A percentile compares a stretch with the other conserved stretches of the same genome.
These are phyloP conservation scores for Bos taurus DNA, from an alignment of 2,113 vertebrate species.

Conservation along the genomic window ARS-UCD2.0 NC_037338.1:44718001-44718500, in stretches of 20 bases:
- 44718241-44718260: neutral
- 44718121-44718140: neutral
- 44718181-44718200: neutral
- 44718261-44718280: neutral
- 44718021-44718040: neutral
- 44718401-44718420: constrained; percentile 35
- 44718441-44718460: constrained; percentile 89
- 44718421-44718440: constrained; percentile 52
- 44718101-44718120: neutral
- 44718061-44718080: neutral
- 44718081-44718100: neutral
- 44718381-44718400: constrained; percentile 45
- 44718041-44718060: neutral
- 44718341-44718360: neutral
- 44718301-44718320: neutral
- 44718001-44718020: neutral
- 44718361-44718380: constrained; percentile 5
- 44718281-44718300: neutral
- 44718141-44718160: neutral
- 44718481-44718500: constrained; percentile 86
- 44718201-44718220: neutral
- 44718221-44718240: neutral
- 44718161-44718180: neutral
- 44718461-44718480: constrained; percentile 75
- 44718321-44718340: neutral